A percentile compares a stretch with the other conserved stretches of the same genome.
These are phyloP conservation scores for Drosophila bifasciata DNA, from an alignment of 1,140 invertebrate species.

Conservation along the genomic window DNA sequence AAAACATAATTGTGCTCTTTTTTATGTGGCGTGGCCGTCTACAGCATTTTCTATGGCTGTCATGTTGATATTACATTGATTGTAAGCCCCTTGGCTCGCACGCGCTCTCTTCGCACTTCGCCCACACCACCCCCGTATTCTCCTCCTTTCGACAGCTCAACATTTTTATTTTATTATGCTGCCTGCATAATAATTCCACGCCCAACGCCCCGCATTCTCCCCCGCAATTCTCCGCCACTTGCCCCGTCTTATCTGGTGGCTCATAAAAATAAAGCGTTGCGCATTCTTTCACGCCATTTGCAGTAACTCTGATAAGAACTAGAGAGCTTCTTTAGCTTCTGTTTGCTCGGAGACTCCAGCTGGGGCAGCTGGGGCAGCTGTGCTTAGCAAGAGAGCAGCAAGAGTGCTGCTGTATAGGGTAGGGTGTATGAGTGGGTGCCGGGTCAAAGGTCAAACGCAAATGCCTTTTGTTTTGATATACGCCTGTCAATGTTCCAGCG, in stretches of 20 bases:
- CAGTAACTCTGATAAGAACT: constrained; percentile 79
- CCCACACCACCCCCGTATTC: not conserved
- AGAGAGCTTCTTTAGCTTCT: constrained; percentile 58
- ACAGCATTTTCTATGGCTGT: constrained; percentile 73
- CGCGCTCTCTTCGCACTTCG: not conserved
- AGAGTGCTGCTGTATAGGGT: constrained; percentile 6
- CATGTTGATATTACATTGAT: constrained; percentile 78
- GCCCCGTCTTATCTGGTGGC: constrained; percentile 66
- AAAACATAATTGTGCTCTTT: constrained; percentile 74
- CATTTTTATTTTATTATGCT: constrained; percentile 80
- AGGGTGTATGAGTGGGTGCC: not conserved
- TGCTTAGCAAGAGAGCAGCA: constrained; percentile 1
- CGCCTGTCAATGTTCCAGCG: constrained; percentile 66
- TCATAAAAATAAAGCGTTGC: constrained; percentile 82
- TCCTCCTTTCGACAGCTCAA: constrained; percentile 41
- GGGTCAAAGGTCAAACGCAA: constrained; percentile 74
- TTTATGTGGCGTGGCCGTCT: constrained; percentile 73
- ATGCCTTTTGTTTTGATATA: constrained; percentile 77
- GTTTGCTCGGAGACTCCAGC: constrained; percentile 8
- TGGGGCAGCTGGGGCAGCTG: constrained; percentile 11
- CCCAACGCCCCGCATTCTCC: constrained; percentile 10
- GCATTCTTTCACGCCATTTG: constrained; percentile 82
- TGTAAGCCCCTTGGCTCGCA: constrained; percentile 60
- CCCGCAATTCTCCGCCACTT: constrained; percentile 20
- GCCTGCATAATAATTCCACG: constrained; percentile 74